Evolutionary conservation across 2,113 vertebrate species (phyloP).

Genomic region (Desmodus rotundus): DNA sequence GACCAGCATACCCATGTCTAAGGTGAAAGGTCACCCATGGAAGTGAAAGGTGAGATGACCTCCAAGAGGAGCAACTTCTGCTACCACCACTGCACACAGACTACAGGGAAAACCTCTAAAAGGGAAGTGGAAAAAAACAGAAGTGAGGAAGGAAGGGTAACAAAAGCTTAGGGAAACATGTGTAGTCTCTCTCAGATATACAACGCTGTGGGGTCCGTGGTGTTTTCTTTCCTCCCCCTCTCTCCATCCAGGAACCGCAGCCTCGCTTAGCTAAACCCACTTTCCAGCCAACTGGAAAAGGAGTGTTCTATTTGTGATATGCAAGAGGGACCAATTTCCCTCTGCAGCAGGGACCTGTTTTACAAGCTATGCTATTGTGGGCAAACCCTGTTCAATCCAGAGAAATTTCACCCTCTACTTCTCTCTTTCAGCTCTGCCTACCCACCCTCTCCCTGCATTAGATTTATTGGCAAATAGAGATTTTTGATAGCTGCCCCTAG

Average conservation of each 20-base stretch:
- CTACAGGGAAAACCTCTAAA: not conserved
- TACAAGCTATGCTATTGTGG: not conserved
- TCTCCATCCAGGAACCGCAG: not conserved
- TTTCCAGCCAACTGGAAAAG: not conserved
- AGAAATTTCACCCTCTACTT: not conserved
- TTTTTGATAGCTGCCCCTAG: not conserved
- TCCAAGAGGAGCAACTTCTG: not conserved
- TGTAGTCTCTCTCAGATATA: not conserved
- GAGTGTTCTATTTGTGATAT: not conserved
- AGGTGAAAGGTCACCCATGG: not conserved
- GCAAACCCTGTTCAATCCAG: not conserved
- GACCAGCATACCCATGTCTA: not conserved
- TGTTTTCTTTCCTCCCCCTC: not conserved
- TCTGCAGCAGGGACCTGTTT: not conserved
- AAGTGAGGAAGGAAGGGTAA: accelerated
- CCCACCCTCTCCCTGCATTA: not conserved
- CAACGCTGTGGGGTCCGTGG: not conserved
- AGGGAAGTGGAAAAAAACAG: not conserved
- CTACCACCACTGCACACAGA: not conserved
- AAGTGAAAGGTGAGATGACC: not conserved
- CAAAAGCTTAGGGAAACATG: not conserved
- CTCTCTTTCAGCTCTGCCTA: not conserved
- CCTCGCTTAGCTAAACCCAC: not conserved
- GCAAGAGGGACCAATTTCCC: not conserved
- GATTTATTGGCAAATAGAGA: conserved; percentile 24